phyloP scores from a whole-genome alignment of 1,140 invertebrate genomes.

The Onthophagus taurus region DNA sequence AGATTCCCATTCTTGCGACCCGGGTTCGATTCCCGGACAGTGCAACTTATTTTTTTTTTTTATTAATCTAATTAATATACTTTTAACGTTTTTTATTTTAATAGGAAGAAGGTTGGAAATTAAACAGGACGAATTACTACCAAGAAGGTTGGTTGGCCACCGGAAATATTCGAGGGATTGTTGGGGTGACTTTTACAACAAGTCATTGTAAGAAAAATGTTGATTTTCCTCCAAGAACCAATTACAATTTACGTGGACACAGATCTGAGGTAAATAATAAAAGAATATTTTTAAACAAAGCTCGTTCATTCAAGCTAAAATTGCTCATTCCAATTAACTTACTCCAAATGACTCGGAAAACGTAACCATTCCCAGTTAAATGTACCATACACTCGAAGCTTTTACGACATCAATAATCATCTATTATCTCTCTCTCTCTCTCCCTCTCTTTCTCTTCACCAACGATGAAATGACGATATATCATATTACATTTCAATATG shows the following conservation, averaged over 20 bases:
- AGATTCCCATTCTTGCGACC: constrained; percentile 95
- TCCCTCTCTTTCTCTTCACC: no score
- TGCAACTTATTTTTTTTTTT: constrained; percentile 1
- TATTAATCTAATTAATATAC: no score
- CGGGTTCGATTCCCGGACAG: constrained; percentile 77
- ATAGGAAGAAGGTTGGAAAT: constrained; percentile 84
- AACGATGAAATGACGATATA: no score
- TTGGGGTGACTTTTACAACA: constrained; percentile 93
- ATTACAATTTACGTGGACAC: constrained; percentile 96
- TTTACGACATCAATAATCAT: no score
- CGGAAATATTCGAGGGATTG: constrained; percentile 87
- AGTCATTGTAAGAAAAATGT: constrained; percentile 76
- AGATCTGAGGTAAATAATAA: constrained; percentile 75
- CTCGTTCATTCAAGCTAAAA: no score
- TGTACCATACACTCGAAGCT: no score
- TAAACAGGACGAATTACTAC: constrained; percentile 92
- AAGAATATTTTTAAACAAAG: no score
- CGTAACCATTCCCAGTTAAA: no score
- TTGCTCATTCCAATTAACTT: no score
- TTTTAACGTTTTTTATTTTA: constrained; percentile 25
- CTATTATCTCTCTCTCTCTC: no score
- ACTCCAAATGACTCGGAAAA: no score
- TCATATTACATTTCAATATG: no score
- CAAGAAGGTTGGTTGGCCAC: constrained; percentile 97
- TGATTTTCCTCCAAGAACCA: constrained; percentile 81